Evolutionary conservation across 2,888 invertebrate genomes (phyloP), one percentile per base, ranked within the genome.

Genomic region (Nephrotoma guestfalica): DNA sequence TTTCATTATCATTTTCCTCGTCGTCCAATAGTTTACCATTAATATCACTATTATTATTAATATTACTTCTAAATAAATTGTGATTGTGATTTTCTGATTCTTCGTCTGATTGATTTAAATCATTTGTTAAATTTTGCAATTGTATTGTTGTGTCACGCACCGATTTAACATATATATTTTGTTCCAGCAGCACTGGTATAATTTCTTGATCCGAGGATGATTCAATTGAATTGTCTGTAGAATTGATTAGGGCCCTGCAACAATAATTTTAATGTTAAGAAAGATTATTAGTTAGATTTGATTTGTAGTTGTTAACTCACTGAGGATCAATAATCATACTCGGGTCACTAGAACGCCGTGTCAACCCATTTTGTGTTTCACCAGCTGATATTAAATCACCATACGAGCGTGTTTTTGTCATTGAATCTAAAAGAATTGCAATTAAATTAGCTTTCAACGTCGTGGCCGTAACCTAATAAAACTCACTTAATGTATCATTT

Each of bases 351-450:
- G 95, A 95, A 88, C 97, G 93, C 87, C 97, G 92, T 88, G 95
- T 95, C 88, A 93, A 89, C 89, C 92, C 91, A 88, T 93, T 91
- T 88, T 92, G 92, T 87, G 90, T 90, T 86, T 92, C 91, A 41
- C 94, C 94, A 87, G 94, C 95, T 87, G 93, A 94, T 88, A 95
- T 93, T 87, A 97, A 92, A 91, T 97, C 96, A 88, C 97, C 97
- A 90, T 96, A 97, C 0, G 97, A 97, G 89, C 97, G 93, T 40
- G 97, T 97, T 90, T 97, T 97, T 0, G 94, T 95, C 94, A 96
- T 94, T 87, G 94, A 90, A 87, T 94, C 94, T 90, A 86, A 30
- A 30, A 30, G 2, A 30, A 2, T 30, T 2, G 2, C 3, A 2
- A 30, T 30, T 30, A n/a, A 86, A 13, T 57, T 71, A 15, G n/a